Evolutionary conservation across 1,140 invertebrate genomes (phyloP).

Genomic region (Amphibalanus amphitrite): DNA sequence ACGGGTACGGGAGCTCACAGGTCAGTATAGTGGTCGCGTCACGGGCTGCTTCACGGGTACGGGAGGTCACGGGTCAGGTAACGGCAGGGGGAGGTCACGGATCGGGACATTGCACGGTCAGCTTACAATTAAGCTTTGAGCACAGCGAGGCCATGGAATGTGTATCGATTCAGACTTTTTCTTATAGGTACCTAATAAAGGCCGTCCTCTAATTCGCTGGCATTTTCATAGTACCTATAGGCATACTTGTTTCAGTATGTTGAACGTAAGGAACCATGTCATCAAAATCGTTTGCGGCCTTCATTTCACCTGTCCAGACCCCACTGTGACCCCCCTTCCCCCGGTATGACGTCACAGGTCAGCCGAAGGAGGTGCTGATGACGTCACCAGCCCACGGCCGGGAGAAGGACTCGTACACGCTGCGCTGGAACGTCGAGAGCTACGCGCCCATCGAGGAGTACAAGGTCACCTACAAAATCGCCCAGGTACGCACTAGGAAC

Average conservation of each 20-base stretch:
- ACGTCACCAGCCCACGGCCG: slow-evolving; percentile 12
- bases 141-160: no score
- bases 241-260: no score
- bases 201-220: no score
- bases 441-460: slow-evolving; percentile 15
- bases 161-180: no score
- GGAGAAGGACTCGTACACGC: slow-evolving; percentile 13
- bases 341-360: slow-evolving; percentile 5
- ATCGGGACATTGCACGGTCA: no score
- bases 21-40: slow-evolving; percentile 10
- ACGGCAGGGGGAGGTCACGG: slow-evolving; percentile 9
- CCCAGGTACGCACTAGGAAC: slow-evolving; percentile 6
- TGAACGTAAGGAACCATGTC: no score
- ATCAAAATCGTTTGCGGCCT: no score
- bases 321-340: neutral
- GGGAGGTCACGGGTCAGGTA: no score
- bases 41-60: neutral
- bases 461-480: slow-evolving; percentile 14
- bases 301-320: no score
- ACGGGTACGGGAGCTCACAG: slow-evolving; percentile 19
- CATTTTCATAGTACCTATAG: no score
- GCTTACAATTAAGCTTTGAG: no score
- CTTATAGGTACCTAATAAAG: no score
- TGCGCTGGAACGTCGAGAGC: slow-evolving; percentile 17
- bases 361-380: slow-evolving; percentile 11